These are phyloP conservation scores for Danaus plexippus DNA, from an alignment of 1,140 invertebrate genomes.

Conservation along the genomic window DNA sequence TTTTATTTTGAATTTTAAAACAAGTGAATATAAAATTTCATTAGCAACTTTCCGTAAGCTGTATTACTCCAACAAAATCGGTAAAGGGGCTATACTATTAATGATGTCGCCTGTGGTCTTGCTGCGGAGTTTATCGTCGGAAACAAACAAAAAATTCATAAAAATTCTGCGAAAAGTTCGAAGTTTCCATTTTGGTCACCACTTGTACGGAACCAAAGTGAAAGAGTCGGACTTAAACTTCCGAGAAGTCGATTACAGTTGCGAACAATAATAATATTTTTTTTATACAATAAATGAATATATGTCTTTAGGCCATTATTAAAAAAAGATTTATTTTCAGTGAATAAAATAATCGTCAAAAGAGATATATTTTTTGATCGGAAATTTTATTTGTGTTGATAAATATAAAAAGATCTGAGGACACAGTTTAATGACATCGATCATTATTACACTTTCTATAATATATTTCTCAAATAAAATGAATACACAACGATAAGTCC, in stretches of 20 bases:
- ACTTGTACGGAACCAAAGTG: conserved; percentile 35
- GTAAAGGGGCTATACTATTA: conserved; percentile 20
- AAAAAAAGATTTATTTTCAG: too few species aligned
- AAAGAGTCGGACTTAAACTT: conserved; percentile 49
- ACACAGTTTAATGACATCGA: conserved; percentile 17
- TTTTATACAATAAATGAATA: conserved; percentile 24
- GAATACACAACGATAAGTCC: conserved; percentile 43
- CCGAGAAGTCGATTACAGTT: conserved; percentile 62
- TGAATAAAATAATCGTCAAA: too few species aligned
- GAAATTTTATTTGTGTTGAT: conserved; percentile 6
- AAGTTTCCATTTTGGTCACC: conserved; percentile 47
- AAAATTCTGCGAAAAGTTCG: conserved; percentile 47
- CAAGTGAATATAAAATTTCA: conserved; percentile 24
- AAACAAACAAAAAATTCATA: conserved; percentile 55
- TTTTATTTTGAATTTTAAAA: conserved; percentile 6
- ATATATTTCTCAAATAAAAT: conserved; percentile 52
- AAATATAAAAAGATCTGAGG: conserved; percentile 15
- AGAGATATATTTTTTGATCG: too few species aligned
- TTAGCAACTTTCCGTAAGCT: conserved; percentile 31
- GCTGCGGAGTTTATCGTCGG: conserved; percentile 38
- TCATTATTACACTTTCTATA: conserved; percentile 52
- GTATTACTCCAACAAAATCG: conserved; percentile 25
- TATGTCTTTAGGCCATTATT: too few species aligned
- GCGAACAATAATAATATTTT: conserved; percentile 46
- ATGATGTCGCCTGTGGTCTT: conserved; percentile 22